Base-by-base conservation (phyloP, 2,113 vertebrate species). In the Hemiprocne comata region DNA sequence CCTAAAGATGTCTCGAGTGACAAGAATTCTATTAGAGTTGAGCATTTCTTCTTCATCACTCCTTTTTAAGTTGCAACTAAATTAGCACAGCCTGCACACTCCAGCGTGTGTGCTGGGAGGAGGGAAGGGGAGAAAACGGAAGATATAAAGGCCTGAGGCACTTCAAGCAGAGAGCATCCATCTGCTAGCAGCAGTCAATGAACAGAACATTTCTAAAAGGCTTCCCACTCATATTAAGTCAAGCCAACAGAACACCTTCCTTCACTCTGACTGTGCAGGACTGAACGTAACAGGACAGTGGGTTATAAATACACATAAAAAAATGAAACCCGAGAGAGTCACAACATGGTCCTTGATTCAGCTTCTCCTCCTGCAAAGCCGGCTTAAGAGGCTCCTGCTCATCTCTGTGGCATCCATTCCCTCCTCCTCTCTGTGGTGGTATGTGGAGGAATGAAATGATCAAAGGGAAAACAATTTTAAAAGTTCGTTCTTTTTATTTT, bases 101-200 rank as follows among this genome's bases (percentile, higher is more conserved):
- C 76, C 23, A 2, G 91, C 86, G 91, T 80, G 93, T 87, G 87
- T 66, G 85, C 91, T 89, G 82, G 81, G 91, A 82, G 85, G 91
- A 89, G 71, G 65, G 66, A 81, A 50, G 57, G 64, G 75, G 84
- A 73, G 74, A 76, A 87, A 87, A 77, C 53, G 24, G 89, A 95
- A 95, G 86, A 93, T 85, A 73, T 40, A 72, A 89, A 69, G 89
- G 92, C 94, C 94, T 72, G 90, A 89, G 91, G 91, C 88, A 95
- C 92, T 90, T 92, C 91, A 95, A 94, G 91, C 83, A 23, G 91
- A 94, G 85, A 92, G 92, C 83, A 95, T 92, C 90, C 93, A 95
- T 96, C 96, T 97, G 96, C 90, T 87, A 82, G 86, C 93, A 94
- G 76, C 84, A 96, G 94, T 88, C 96, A 96, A 93, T 72, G 94